These are phyloP conservation scores for Didymodactylos carnosus DNA, from an alignment of 2,888 invertebrate genomes.

Conservation along the genomic window DNA sequence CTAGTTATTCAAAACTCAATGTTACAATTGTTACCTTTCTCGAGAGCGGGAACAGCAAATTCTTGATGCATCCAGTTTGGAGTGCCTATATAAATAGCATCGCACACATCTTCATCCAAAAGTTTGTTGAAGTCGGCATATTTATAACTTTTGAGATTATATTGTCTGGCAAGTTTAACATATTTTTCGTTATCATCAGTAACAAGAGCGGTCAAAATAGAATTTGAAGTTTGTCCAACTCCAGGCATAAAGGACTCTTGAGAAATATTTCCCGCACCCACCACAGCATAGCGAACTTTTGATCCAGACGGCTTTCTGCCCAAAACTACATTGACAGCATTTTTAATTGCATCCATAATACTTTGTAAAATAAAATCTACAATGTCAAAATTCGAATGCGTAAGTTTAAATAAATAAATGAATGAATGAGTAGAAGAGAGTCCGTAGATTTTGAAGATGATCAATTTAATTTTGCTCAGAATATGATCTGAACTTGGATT, in stretches of 20 bases:
- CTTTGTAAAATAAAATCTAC: no score
- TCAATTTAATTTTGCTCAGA: no score
- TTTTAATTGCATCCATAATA: background rate
- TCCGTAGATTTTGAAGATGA: no score
- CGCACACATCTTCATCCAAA: background rate
- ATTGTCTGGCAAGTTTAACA: background rate
- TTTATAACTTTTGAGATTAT: background rate
- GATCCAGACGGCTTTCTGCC: background rate
- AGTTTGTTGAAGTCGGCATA: background rate
- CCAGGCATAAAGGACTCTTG: background rate
- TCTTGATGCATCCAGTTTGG: background rate
- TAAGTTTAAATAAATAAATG: no score
- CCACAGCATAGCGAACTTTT: background rate
- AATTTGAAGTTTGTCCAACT: background rate
- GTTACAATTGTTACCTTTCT: background rate
- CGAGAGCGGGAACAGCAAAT: background rate
- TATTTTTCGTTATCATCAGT: background rate
- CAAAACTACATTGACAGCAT: background rate
- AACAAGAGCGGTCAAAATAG: background rate
- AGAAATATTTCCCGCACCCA: background rate
- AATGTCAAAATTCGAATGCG: no score
- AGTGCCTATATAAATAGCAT: background rate
- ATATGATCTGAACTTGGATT: no score
- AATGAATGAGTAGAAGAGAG: no score
- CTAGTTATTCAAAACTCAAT: background rate